Base-by-base conservation (phyloP, 2,113 vertebrate species). In the Gopherus flavomarginatus region DNA sequence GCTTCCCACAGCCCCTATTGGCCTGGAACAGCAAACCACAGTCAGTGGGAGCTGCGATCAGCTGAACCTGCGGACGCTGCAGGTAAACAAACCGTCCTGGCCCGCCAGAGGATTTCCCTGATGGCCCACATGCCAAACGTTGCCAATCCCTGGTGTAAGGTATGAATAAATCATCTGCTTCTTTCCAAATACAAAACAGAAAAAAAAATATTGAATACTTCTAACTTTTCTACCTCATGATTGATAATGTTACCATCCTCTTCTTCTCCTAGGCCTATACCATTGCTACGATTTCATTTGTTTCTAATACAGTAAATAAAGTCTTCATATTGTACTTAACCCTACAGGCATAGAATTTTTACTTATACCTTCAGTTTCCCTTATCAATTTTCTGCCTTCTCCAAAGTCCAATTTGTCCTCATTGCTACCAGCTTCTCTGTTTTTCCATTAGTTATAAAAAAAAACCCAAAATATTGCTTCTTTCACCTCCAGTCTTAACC, bases 161-260 rank as follows among this genome's bases (percentile, higher is more conserved):
- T 5, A 11, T 31, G 3, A 72, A 13, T 52, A 35, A 31, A 57
- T 57, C 52, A 26, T 10, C 22, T 94, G 16, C 11, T n/a, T 24
- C 27, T 77, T 75, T 86, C 80, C 52, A n/a, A 4, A 86, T 2
- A 65, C 4, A 65, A 14, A 49, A 31, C 5, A 77, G 47, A 26
- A 88, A 86, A 88, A 86, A 29, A 47, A 86, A 0, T 0, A 24
- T 53, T 0, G 1, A 92, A 44, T 17, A 35, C 16, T 75, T 83
- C 24, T 80, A 24, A 27, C 38, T 82, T 83, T 82, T 56, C 54
- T 82, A 11, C 13, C 29, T 27, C 29, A 62, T 62, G 29, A 31
- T 7, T 62, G 59, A 62, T 62, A 57, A 57, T 57, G 24, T 57
- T 42, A 57, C 1, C 59, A 80, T 8, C 19, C 75, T 44, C 11